Conservation (phyloP, 2,888 invertebrate genomes). For the Erpobdella octoculata region DNA sequence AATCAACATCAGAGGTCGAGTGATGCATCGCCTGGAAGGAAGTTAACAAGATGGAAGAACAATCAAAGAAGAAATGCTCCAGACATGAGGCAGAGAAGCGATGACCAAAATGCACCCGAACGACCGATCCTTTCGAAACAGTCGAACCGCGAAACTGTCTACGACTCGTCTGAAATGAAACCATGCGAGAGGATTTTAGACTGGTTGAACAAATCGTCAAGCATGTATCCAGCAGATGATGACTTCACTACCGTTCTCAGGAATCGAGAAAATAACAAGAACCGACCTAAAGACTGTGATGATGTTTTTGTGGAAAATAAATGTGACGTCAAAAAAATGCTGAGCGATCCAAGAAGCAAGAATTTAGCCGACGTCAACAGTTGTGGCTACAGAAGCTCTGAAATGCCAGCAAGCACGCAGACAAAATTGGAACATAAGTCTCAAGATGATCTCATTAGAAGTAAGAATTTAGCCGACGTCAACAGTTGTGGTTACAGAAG, state of each 20-base stretch:
- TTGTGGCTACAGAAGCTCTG: too few relatives aligned
- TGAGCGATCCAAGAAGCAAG: background rate
- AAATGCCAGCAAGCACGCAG: background rate
- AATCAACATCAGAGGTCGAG: background rate
- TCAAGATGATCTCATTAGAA: background rate
- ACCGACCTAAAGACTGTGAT: background rate
- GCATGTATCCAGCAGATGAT: background rate
- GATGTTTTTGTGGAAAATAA: background rate
- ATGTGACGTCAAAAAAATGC: too few relatives aligned
- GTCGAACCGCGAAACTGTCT: background rate
- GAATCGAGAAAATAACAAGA: background rate
- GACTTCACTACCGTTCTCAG: background rate
- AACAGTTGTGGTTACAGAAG: too few relatives aligned
- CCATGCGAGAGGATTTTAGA: background rate
- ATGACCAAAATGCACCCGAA: too few relatives aligned
- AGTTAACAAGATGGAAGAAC: slow-evolving; percentile 22
- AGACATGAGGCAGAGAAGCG: background rate
- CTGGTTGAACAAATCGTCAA: background rate
- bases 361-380: too few relatives aligned
- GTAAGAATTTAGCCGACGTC: background rate
- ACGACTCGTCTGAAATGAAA: background rate
- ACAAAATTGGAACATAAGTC: too few relatives aligned
- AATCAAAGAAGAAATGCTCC: slow-evolving; percentile 15
- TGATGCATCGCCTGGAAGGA: slow-evolving; percentile 7
- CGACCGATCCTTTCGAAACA: background rate